These are phyloP conservation scores for Cercocebus atys DNA, from an alignment of 2,113 vertebrate species.

Conservation along the genomic window DNA sequence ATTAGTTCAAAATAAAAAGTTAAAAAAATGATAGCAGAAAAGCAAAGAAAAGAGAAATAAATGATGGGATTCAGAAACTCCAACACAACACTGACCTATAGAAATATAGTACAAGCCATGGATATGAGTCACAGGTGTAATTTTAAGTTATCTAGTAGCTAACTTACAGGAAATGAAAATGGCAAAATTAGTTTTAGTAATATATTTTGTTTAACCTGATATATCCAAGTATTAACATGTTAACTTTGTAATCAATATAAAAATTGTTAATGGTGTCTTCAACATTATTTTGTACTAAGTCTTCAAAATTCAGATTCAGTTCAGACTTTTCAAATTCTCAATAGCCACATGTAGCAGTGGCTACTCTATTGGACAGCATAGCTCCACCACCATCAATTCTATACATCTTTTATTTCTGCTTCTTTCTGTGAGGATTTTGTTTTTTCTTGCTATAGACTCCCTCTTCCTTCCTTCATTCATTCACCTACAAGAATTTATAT, in stretches of 20 bases:
- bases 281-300: not conserved
- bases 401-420: not conserved
- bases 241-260: not conserved
- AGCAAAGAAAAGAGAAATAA: not conserved
- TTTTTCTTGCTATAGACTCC: not conserved
- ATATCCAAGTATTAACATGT: not conserved
- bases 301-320: not conserved
- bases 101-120: not conserved
- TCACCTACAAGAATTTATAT: not conserved
- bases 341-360: no score
- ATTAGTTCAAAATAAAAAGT: not conserved
- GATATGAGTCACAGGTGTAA: not conserved
- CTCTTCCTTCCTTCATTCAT: not conserved
- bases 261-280: not conserved
- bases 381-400: not conserved
- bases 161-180: not conserved
- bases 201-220: not conserved
- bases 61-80: not conserved
- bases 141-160: not conserved
- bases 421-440: not conserved
- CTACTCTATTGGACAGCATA: not conserved
- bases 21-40: not conserved
- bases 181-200: not conserved
- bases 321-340: not conserved
- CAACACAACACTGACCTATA: not conserved